A percentile compares a stretch with the other conserved stretches of the same genome.
Conservation (phyloP, 2,113 vertebrate genomes). For the Promerops cafer region DNA sequence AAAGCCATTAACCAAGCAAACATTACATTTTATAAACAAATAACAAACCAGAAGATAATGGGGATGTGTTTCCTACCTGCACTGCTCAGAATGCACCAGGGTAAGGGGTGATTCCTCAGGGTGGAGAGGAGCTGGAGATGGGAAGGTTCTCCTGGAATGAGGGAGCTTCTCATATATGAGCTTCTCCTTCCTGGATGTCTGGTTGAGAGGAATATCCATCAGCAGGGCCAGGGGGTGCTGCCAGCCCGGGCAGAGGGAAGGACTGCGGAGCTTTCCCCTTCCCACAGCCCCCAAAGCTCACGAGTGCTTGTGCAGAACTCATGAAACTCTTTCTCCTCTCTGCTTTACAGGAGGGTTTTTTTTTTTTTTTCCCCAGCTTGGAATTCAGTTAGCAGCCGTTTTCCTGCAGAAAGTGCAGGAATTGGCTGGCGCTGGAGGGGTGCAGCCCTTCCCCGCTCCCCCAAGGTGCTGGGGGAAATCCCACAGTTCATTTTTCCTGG, state of each 20-base stretch:
- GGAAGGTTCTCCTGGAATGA: too few relatives aligned
- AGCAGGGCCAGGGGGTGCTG: background rate
- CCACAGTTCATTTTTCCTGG: slow-evolving; percentile 64
- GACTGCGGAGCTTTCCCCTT: background rate
- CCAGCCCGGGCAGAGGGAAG: background rate
- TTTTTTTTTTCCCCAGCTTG: background rate
- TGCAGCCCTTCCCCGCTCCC: background rate
- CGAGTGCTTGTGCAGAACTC: background rate
- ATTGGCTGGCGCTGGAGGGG: background rate
- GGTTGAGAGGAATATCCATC: background rate
- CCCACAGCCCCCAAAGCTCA: background rate
- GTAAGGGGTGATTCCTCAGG: background rate
- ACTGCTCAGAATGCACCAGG: fast-evolving
- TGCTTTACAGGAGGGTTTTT: background rate
- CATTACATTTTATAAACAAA: background rate
- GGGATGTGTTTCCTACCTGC: background rate
- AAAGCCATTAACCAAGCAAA: background rate
- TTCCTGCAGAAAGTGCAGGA: slow-evolving; percentile 24
- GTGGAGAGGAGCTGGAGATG: background rate
- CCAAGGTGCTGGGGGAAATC: slow-evolving; percentile 48
- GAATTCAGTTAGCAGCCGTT: slow-evolving; percentile 47
- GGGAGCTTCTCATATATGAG: background rate
- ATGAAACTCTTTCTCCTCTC: background rate
- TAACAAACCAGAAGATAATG: background rate
- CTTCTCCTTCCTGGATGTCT: background rate